phyloP scores from a whole-genome alignment of 2,888 invertebrate species.

The Mythimna lalbum region DNA sequence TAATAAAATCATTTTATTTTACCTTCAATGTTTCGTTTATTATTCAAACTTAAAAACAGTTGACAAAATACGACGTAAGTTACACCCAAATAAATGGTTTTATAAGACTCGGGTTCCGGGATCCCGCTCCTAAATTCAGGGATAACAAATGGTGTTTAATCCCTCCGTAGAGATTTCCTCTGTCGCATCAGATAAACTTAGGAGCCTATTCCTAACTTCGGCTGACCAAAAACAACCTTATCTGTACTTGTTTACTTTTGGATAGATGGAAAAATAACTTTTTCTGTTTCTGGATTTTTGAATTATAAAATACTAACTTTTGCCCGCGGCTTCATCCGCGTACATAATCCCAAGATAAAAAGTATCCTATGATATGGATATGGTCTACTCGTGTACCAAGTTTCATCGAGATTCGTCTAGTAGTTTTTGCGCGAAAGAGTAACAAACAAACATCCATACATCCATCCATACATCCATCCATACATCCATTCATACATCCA shows the following conservation, averaged over 20 bases:
- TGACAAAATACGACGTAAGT: background rate
- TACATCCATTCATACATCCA: no score
- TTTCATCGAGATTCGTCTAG: no score
- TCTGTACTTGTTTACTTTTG: conserved; percentile 1
- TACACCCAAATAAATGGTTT: conserved; percentile 6
- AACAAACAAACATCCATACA: no score
- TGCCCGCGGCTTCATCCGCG: no score
- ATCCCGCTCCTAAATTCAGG: conserved; percentile 12
- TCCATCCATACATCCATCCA: no score
- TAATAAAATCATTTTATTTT: background rate
- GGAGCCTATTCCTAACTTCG: conserved; percentile 15
- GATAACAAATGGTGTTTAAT: conserved; percentile 30
- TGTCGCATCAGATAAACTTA: conserved; percentile 26
- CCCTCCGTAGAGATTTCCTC: conserved; percentile 17
- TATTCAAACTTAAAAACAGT: background rate
- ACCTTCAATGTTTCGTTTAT: background rate
- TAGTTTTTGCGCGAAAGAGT: no score
- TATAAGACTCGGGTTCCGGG: conserved; percentile 1
- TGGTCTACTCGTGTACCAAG: no score
- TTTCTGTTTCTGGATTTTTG: background rate
- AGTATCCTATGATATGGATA: no score
- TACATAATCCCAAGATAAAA: no score
- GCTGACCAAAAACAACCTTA: conserved; percentile 23
- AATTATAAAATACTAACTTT: background rate
- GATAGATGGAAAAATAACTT: background rate